Evolutionary conservation across 2,888 invertebrate genomes (phyloP).

Genomic region (Lasioglossum leucozonium): DNA sequence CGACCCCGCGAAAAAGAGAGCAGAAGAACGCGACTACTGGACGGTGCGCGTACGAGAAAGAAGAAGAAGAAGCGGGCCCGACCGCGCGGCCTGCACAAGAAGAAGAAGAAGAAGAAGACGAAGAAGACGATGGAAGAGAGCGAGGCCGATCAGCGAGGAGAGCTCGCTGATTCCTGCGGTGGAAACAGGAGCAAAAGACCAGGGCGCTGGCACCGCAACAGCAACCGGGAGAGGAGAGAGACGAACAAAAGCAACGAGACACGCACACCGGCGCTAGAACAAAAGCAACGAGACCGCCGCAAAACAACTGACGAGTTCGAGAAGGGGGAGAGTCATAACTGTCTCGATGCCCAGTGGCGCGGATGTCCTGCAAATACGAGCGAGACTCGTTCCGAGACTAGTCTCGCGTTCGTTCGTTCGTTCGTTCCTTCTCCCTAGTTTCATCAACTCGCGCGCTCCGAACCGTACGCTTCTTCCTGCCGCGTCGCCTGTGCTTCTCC

Average conservation of each 20-base stretch:
- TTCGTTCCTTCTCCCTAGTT: slow-evolving; percentile 4
- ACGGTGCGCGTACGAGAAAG: slow-evolving; percentile 52
- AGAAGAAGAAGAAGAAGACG: slow-evolving; percentile 27
- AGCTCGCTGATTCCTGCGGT: slow-evolving; percentile 63
- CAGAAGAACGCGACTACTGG: slow-evolving; percentile 72
- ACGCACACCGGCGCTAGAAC: slow-evolving; percentile 63
- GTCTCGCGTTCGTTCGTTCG: no score
- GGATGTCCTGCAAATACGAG: slow-evolving; percentile 77
- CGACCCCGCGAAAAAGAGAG: slow-evolving; percentile 66
- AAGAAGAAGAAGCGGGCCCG: slow-evolving; percentile 48
- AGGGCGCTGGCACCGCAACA: slow-evolving; percentile 69
- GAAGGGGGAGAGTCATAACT: slow-evolving; percentile 81
- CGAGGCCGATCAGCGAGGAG: slow-evolving; percentile 18
- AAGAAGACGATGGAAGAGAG: slow-evolving; percentile 17
- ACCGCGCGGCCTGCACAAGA: slow-evolving; percentile 34
- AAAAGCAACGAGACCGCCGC: slow-evolving; percentile 73
- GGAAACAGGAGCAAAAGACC: slow-evolving; percentile 78
- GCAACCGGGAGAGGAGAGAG: slow-evolving; percentile 40
- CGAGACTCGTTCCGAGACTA: not conserved
- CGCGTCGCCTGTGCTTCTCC: slow-evolving; percentile 16
- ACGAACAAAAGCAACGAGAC: slow-evolving; percentile 71
- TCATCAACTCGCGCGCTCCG: not conserved
- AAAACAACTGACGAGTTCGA: slow-evolving; percentile 80
- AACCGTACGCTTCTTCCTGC: slow-evolving; percentile 14
- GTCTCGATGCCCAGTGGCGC: slow-evolving; percentile 81